Evolutionary conservation across 2,113 vertebrate genomes (phyloP), one percentile per base, ranked within the genome.

Genomic region (Meleagris gallopavo): DNA sequence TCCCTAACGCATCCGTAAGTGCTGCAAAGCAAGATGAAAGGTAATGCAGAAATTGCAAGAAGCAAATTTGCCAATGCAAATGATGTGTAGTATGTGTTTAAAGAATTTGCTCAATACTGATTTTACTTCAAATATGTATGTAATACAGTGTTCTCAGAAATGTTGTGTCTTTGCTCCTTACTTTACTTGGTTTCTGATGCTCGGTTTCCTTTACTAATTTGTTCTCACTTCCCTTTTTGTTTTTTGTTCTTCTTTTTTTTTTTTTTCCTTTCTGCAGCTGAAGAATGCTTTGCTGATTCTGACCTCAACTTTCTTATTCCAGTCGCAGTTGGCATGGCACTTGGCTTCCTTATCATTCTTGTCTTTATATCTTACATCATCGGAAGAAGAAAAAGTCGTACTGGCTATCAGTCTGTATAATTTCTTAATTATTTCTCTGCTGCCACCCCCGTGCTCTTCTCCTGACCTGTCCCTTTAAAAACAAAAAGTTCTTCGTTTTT

Each of bases 291-390:
- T 98, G 98, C 98, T 98, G 99, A 99, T 97, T 98, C 98, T 98
- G 99, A 99, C 98, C 98, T 99, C 98, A 99, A 98, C 98, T 99
- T 99, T 99, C 98, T 99, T 98, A 99, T 99, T 97, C 99, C 99
- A 95, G 98, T 99, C 83, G 98, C 98, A 89, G 98, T 99, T 97
- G 99, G 99, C 58, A 96, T 99, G 97, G 98, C 98, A 8, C 98
- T 99, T 96, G 98, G 98, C 97, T 98, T 99, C 98, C 98, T 99
- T 98, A 99, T 99, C 97, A 97, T 99, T 98, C 98, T 99, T 97
- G 98, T 99, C 93, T 99, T 99, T 98, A 98, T 99, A 97, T 99
- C 98, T 98, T 99, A 99, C 65, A 95, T 99, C 97, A 98, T 99
- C 98, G 99, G 99, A 97, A 98, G 98, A 98, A 98, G 98, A 97